These are phyloP conservation scores for Chironomus tentans DNA, from an alignment of 2,888 invertebrate species.

Conservation along the genomic window DNA sequence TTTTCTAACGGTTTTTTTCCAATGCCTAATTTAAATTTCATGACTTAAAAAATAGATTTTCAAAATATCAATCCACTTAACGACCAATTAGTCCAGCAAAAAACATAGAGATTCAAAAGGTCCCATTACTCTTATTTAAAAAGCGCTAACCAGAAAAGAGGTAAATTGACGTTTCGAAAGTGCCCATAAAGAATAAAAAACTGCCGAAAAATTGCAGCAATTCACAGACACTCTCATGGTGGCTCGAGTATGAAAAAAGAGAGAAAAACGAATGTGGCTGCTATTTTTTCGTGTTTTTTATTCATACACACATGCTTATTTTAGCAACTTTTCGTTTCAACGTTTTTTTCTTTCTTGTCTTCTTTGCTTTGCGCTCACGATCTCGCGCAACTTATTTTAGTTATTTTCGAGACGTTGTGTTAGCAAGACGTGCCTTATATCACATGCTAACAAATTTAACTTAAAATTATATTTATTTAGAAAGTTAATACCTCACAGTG, in stretches of 20 bases:
- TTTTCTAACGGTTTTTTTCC: too few relatives aligned
- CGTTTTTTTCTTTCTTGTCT: not conserved
- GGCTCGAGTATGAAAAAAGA: not conserved
- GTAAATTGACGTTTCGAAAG: not conserved
- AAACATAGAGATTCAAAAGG: too few relatives aligned
- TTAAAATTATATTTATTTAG: not conserved
- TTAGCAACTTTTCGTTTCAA: not conserved
- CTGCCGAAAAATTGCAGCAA: not conserved
- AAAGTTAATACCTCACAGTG: not conserved
- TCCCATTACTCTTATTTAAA: too few relatives aligned
- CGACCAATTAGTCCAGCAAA: too few relatives aligned
- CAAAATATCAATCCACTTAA: too few relatives aligned
- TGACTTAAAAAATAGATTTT: too few relatives aligned
- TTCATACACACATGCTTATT: not conserved
- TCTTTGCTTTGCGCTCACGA: not conserved
- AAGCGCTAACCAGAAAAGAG: not conserved
- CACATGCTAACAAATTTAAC: not conserved
- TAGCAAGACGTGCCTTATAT: not conserved
- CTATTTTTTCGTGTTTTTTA: too few relatives aligned
- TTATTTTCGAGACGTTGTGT: conserved; percentile 14
- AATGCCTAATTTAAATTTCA: too few relatives aligned
- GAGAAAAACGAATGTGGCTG: not conserved
- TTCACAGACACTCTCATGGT: not conserved
- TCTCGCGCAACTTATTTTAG: conserved; percentile 9
- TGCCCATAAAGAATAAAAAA: not conserved